Evolutionary conservation across 2,113 vertebrate species (phyloP).

Genomic region (Varanus salvator): DNA sequence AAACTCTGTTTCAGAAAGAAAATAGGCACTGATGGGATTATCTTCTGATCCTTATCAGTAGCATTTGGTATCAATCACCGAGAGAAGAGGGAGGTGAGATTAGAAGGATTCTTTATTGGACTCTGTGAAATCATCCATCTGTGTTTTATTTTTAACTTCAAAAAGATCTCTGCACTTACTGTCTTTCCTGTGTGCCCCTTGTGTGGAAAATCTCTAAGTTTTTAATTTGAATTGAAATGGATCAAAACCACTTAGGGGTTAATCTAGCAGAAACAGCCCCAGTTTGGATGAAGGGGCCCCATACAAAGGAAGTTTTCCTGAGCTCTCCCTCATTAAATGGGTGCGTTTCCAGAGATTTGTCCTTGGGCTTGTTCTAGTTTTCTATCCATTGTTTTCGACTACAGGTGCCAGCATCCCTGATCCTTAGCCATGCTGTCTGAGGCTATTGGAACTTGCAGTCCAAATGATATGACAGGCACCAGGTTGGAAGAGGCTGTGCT

Average conservation of each 20-base stretch:
- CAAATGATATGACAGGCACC: no score
- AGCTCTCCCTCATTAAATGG: no score
- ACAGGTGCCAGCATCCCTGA: no score
- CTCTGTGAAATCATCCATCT: background rate
- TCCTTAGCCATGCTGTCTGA: no score
- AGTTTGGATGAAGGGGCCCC: background rate
- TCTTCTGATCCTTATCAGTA: conserved; percentile 1
- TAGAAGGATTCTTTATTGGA: background rate
- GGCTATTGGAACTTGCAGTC: no score
- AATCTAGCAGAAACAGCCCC: background rate
- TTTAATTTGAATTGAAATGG: background rate
- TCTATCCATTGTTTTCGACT: no score
- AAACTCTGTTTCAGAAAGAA: background rate
- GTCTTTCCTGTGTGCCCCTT: background rate
- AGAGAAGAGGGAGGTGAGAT: background rate
- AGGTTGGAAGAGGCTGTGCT: no score
- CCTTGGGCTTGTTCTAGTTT: background rate
- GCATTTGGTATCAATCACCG: background rate
- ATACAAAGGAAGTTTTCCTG: no score
- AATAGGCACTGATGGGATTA: background rate
- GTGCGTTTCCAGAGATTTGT: background rate
- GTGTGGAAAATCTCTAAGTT: background rate
- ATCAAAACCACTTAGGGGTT: background rate
- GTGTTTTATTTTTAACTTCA: background rate
- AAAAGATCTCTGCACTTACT: background rate